These are phyloP conservation scores for Smutsia gigantea DNA, from an alignment of 2,797 vertebrate species.

Conservation along the genomic window DNA sequence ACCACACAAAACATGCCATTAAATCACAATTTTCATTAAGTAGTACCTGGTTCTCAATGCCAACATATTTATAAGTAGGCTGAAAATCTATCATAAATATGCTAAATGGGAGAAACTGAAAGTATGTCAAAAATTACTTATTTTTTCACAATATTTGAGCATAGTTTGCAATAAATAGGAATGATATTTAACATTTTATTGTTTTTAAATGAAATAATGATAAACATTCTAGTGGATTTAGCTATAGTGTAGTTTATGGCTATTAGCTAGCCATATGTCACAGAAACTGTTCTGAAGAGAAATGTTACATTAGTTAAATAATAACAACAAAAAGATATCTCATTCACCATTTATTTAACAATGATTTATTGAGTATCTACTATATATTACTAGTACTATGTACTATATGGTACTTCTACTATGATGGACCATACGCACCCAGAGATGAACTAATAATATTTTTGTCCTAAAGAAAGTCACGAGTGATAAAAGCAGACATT, in stretches of 20 bases:
- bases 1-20: not conserved
- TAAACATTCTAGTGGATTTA: not conserved
- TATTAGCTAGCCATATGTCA: not conserved
- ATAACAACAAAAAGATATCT: not conserved
- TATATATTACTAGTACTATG: not conserved
- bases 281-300: constrained; percentile 9
- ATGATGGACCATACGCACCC: not conserved
- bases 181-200: not conserved
- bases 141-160: constrained; percentile 16
- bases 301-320: not conserved
- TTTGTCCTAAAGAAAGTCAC: not conserved
- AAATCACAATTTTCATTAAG: constrained; percentile 25
- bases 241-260: not conserved
- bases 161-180: not conserved
- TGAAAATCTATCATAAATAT: not conserved
- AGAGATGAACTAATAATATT: not conserved
- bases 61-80: not conserved
- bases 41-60: not conserved
- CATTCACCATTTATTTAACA: not conserved
- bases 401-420: not conserved
- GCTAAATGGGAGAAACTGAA: not conserved
- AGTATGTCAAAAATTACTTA: constrained; percentile 15
- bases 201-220: constrained; percentile 39
- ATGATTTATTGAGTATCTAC: not conserved
- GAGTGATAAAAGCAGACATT: not conserved